Base-by-base conservation (phyloP, 2,888 invertebrate species). In the Apeira syringaria region DNA sequence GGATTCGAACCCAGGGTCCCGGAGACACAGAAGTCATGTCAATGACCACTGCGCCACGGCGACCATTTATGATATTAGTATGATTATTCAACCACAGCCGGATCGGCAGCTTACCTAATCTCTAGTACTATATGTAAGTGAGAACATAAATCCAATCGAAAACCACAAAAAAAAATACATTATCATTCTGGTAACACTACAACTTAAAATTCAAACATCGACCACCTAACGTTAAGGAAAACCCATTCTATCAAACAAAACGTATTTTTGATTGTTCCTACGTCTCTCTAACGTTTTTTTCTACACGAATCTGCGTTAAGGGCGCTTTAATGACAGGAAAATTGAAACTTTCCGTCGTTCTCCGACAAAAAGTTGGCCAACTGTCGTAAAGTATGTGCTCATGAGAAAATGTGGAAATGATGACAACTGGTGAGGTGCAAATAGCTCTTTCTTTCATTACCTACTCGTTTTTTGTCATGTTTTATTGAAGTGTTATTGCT, bases 291-390 rank as follows among this genome's bases (percentile, higher is more conserved):
- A 44, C 60, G 52, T 57, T 68, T 68, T 60, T 64, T 64, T 54
- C 51, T 59, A 40, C 57, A 48, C 59, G 55, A 58, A 56, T 56
- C 56, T 55, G 59, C 74, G 77, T 72, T 81, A 80, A 85, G 64
- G 75, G 72, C 56, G 64, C 72, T 80, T 79, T 86, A 85, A 87
- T 86, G 86, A 81, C 83, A 80, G 85, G 83, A 83, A 82, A 84
- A 84, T 82, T 80, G 83, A 80, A 86, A 86, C 72, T 85, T 58
- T 72, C 65, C 66, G 67, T 56, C 67, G 66, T 60, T 33, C 37
- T 68, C 59, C 56, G 58, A 67, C 66, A 78, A 80, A 76, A 80
- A 79, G 65, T 75, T 69, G 55, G 45, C 55, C 51, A 73, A 77
- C 67, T 71, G 66, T 75, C 75, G 76, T 80, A 78, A 80, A 78